A percentile compares a stretch with the other conserved stretches of the same genome.
These are phyloP conservation scores for Phoxinus phoxinus DNA, from an alignment of 2,113 vertebrate species.

Conservation along the genomic window DNA sequence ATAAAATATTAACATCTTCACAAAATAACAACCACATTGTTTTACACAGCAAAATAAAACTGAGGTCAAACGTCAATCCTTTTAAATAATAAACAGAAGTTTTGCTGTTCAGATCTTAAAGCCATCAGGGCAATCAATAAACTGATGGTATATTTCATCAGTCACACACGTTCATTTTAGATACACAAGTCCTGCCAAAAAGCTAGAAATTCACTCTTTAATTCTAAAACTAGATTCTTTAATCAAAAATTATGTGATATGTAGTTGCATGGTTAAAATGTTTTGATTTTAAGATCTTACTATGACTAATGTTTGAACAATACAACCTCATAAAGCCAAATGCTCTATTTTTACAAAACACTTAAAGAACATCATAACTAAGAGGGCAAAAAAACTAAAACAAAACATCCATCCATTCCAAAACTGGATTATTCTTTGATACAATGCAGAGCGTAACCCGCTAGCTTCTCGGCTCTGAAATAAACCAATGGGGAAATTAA, in stretches of 20 bases:
- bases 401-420: not conserved
- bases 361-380: not conserved
- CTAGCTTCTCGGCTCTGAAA: not conserved
- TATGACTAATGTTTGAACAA: not conserved
- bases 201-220: not conserved
- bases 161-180: not conserved
- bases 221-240: not conserved
- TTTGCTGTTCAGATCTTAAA: not conserved
- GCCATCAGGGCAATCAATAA: not conserved
- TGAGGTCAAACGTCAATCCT: not conserved
- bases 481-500: not conserved
- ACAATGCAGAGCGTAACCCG: too few species aligned
- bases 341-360: not conserved
- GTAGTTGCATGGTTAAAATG: not conserved
- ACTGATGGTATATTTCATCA: not conserved
- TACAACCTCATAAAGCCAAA: not conserved
- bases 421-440: conserved; percentile 7
- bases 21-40: not conserved
- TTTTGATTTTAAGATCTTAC: not conserved
- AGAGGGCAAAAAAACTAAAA: not conserved
- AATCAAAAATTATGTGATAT: not conserved
- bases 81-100: not conserved
- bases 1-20: not conserved
- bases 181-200: not conserved
- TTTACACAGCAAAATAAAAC: not conserved